Percentiles rank a stretch among this genome's conserved stretches.
These are phyloP conservation scores for Campoletis raptor DNA, from an alignment of 2,888 invertebrate species.

Conservation along the genomic window DNA sequence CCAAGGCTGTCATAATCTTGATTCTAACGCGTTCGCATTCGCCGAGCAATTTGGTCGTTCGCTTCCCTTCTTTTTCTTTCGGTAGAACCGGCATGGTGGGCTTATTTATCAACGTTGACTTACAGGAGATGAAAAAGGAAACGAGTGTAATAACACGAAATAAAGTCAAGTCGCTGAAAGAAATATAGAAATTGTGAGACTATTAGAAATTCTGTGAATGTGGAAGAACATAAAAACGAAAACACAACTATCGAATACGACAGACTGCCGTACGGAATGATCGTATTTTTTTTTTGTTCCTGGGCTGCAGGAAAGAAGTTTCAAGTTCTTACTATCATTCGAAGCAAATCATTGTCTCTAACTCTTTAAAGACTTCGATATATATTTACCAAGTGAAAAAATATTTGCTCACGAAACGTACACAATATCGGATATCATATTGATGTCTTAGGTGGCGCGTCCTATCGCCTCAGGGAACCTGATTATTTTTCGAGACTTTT, in stretches of 20 bases:
- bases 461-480: slow-evolving; percentile 53
- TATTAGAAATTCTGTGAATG: slow-evolving; percentile 44
- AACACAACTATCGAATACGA: not conserved
- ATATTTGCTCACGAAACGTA: slow-evolving; percentile 33
- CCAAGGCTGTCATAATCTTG: slow-evolving; percentile 83
- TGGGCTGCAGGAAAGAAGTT: not conserved
- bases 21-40: slow-evolving; percentile 80
- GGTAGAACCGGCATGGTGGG: slow-evolving; percentile 78
- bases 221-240: not conserved
- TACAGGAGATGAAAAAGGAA: slow-evolving; percentile 28
- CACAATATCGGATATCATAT: slow-evolving; percentile 67
- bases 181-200: not conserved
- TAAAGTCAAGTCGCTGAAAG: not conserved
- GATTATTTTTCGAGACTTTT: slow-evolving; percentile 51
- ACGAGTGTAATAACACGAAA: slow-evolving; percentile 17
- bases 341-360: not conserved
- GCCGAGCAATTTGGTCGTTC: slow-evolving; percentile 77
- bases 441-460: slow-evolving; percentile 62
- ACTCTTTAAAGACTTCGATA: not conserved
- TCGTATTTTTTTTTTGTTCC: slow-evolving; percentile 2
- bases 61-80: slow-evolving; percentile 49
- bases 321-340: not conserved
- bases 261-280: not conserved
- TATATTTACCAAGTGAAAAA: slow-evolving; percentile 19
- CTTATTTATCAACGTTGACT: slow-evolving; percentile 80